Evolutionary conservation across 2,113 vertebrate genomes (phyloP), one percentile per base, ranked within the genome.

Genomic region (Poecilia latipinna): DNA sequence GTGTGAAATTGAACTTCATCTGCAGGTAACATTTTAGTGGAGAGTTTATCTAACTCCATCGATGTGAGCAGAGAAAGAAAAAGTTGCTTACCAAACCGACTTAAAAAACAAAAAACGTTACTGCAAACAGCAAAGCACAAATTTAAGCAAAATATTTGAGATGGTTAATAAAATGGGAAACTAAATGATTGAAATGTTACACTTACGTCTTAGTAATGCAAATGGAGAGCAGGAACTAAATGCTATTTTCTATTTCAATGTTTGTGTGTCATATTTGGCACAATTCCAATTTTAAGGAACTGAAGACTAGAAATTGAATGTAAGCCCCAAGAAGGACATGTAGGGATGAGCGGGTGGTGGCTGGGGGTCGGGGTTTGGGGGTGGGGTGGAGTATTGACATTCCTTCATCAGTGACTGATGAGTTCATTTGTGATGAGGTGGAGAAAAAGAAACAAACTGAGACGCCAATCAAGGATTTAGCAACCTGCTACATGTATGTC

Each of bases 351-450:
- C 29, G 44, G 66, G 44, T 13, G 51, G 17, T 42, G 39, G 61
- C 6, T 6, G 32, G 0, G 32, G 37, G 37, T 12, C 1, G 68
- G 65, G 35, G 67, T 2, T 22, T n/a, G n/a, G n/a, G n/a, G n/a
- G n/a, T n/a, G n/a, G n/a, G 51, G 44, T 42, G 39, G 61, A 75
- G 73, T 90, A 92, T 90, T 89, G 90, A 88, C 84, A 89, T 91
- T 91, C 81, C 74, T 85, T 92, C 86, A 85, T 28, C 83, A 74
- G 39, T 92, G 91, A 91, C 81, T 88, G 88, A 91, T 93, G 89
- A 90, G 86, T 85, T 68, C 77, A 84, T 85, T 86, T 68, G 68
- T 86, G 82, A 89, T 83, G 77, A 86, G 74, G 64, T 88, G 77
- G 75, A 90, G 78, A 78, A 86, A 88, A 82, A 63, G 61, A 70